phyloP scores from a whole-genome alignment of 1,140 invertebrate species.

The Latrodectus geometricus region DNA sequence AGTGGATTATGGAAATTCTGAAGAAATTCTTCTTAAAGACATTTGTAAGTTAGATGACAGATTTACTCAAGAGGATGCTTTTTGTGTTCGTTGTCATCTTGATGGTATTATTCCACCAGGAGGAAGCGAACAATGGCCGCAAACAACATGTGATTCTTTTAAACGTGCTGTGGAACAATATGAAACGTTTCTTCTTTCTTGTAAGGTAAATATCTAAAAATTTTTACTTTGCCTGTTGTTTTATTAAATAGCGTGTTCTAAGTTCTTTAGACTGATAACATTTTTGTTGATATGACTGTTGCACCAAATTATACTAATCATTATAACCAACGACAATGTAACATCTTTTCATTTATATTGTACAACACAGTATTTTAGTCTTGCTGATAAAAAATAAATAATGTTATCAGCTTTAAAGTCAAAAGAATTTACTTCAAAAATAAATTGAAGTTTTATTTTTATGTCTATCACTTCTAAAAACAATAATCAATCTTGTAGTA shows the following conservation, averaged over 20 bases:
- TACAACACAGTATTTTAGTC: too few relatives aligned
- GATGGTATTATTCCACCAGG: conserved; percentile 47
- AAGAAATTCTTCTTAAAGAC: conserved; percentile 6
- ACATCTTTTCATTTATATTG: too few relatives aligned
- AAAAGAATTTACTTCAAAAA: too few relatives aligned
- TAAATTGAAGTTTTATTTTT: too few relatives aligned
- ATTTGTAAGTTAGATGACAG: conserved; percentile 4
- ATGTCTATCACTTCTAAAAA: too few relatives aligned
- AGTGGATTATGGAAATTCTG: conserved; percentile 37
- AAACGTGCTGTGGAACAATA: background rate
- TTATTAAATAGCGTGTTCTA: background rate
- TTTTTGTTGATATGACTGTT: too few relatives aligned
- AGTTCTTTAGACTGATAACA: background rate
- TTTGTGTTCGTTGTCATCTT: conserved; percentile 29
- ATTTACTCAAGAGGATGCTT: conserved; percentile 7
- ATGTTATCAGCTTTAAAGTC: too few relatives aligned
- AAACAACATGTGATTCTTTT: conserved; percentile 26
- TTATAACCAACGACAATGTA: too few relatives aligned
- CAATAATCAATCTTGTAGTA: too few relatives aligned
- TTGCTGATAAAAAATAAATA: too few relatives aligned
- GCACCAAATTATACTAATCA: too few relatives aligned
- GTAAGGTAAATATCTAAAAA: conserved; percentile 17
- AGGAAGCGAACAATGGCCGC: conserved; percentile 28
- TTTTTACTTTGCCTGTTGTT: background rate
- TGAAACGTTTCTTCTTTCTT: background rate